Percentiles rank a stretch among this genome's conserved stretches.
Conservation (phyloP, 2,888 invertebrate genomes). For the Pardosa pseudoannulata region DNA sequence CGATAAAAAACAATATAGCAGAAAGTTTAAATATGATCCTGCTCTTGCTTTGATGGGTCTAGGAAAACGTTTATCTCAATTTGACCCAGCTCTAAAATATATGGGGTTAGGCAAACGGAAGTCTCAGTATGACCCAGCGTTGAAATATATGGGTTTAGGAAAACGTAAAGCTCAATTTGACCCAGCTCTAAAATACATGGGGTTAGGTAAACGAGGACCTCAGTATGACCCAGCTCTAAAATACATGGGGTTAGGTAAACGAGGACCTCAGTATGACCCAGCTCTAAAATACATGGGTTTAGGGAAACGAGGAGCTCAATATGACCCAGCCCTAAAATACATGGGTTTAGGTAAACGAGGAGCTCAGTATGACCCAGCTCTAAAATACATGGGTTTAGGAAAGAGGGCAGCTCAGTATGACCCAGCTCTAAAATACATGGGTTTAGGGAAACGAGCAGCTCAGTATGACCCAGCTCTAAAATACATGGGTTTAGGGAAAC, state of each 20-base stretch:
- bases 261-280: conserved; percentile 17
- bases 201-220: conserved; percentile 23
- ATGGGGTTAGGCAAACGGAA: neutral
- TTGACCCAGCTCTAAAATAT: conserved; percentile 6
- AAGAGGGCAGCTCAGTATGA: conserved; percentile 28
- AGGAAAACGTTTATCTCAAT: conserved; percentile 36
- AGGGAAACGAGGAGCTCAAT: conserved; percentile 13
- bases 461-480: neutral
- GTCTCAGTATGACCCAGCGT: neutral
- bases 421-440: conserved; percentile 40
- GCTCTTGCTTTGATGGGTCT: conserved; percentile 56
- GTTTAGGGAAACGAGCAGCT: conserved; percentile 21
- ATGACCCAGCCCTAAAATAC: conserved; percentile 59
- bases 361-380: conserved; percentile 14
- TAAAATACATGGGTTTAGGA: conserved; percentile 47
- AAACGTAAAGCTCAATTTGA: conserved; percentile 27
- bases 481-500: conserved; percentile 19
- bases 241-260: conserved; percentile 22
- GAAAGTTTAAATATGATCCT: conserved; percentile 56
- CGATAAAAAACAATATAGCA: conserved; percentile 20
- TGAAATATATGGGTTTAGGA: conserved; percentile 22
- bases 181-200: conserved; percentile 44
- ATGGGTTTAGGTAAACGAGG: conserved; percentile 27
- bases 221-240: conserved; percentile 23
- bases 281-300: conserved; percentile 33